These are phyloP conservation scores for Noctuana brunneofusca DNA, from an alignment of 2,888 invertebrate species.

Conservation along the genomic window DNA sequence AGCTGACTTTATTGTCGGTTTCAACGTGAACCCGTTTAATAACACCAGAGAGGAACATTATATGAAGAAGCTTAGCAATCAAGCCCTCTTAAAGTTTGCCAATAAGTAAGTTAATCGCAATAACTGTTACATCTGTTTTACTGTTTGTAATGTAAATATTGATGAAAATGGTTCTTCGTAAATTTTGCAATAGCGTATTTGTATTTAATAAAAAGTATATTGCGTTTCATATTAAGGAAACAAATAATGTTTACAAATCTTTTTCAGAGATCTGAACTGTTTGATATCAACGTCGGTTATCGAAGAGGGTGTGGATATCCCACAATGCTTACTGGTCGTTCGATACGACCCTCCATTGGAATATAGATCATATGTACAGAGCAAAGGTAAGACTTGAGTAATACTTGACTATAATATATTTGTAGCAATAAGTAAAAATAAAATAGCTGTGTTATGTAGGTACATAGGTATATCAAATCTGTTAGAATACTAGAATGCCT, in stretches of 20 bases:
- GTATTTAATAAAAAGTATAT: too few species aligned
- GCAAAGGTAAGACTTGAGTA: conserved; percentile 90
- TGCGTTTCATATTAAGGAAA: too few species aligned
- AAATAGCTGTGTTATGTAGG: too few species aligned
- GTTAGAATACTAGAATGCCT: too few species aligned
- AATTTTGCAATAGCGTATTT: not conserved
- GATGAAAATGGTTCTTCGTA: too few species aligned
- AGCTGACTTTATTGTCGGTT: conserved; percentile 89
- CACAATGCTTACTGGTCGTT: conserved; percentile 90
- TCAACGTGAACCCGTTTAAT: conserved; percentile 81
- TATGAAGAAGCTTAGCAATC: conserved; percentile 79
- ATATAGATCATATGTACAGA: conserved; percentile 93
- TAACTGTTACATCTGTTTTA: too few species aligned
- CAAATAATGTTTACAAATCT: not conserved
- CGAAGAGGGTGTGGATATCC: conserved; percentile 95
- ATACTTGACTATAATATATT: too few species aligned
- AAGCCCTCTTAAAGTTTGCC: conserved; percentile 73
- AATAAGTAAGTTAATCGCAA: conserved; percentile 58
- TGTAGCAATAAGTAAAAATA: too few species aligned
- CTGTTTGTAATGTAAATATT: too few species aligned
- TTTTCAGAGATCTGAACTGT: conserved; percentile 68
- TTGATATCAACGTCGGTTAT: conserved; percentile 87
- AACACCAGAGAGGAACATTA: conserved; percentile 81
- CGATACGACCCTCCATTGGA: conserved; percentile 88
- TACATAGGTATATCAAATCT: too few species aligned